These are phyloP conservation scores for Hippocampus kuda DNA, from an alignment of 2,797 vertebrate genomes.

Conservation along the genomic window DNA sequence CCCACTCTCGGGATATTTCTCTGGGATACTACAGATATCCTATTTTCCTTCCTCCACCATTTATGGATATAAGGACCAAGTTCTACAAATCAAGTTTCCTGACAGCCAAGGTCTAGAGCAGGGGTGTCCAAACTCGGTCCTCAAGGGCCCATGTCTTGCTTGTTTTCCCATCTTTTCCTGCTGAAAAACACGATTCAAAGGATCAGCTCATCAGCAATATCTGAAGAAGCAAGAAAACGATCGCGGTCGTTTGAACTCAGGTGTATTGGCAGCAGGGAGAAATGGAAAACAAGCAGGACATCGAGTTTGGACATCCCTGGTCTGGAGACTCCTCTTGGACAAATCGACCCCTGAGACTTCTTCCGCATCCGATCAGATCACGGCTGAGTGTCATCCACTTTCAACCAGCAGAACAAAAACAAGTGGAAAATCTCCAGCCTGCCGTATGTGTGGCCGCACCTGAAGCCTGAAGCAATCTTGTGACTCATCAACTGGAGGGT, in stretches of 20 bases:
- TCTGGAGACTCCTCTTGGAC: not conserved
- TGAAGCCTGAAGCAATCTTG: not conserved
- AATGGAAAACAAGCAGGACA: too few species aligned
- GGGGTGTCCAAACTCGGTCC: too few species aligned
- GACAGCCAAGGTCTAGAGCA: too few species aligned
- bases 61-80: not conserved
- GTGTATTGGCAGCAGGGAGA: too few species aligned
- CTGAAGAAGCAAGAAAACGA: too few species aligned
- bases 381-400: not conserved
- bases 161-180: too few species aligned
- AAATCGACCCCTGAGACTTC: not conserved
- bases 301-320: too few species aligned
- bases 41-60: constrained; percentile 15
- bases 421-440: not conserved
- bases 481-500: constrained; percentile 3
- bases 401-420: not conserved
- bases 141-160: too few species aligned
- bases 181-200: too few species aligned
- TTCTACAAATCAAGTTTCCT: not conserved
- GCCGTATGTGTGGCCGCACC: not conserved
- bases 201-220: too few species aligned
- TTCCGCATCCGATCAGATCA: not conserved
- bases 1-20: constrained; percentile 30
- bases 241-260: too few species aligned
- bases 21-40: constrained; percentile 30